Percentiles rank a stretch among this genome's conserved stretches.
phyloP scores from a whole-genome alignment of 23 tunicate genomes.

The Diplosoma virens region DNA sequence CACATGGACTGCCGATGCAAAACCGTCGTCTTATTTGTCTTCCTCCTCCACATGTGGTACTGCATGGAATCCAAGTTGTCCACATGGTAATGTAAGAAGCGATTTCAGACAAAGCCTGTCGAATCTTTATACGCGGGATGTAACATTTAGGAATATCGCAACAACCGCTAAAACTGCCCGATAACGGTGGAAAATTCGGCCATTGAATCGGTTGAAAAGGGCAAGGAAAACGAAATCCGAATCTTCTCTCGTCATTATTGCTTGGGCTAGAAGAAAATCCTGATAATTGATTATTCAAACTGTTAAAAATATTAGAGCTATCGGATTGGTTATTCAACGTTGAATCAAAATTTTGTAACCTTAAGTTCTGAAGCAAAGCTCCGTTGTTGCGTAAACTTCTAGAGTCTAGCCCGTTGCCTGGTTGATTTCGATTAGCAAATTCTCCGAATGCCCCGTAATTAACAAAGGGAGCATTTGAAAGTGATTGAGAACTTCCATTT shows the following conservation, averaged over 20 bases:
- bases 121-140: neutral
- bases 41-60: constrained; percentile 39
- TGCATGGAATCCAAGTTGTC: constrained; percentile 36
- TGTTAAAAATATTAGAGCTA: too few species aligned
- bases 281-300: too few species aligned
- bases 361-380: too few species aligned
- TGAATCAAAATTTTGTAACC: too few species aligned
- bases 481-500: neutral
- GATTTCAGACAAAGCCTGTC: constrained; percentile 1
- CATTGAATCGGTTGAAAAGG: constrained; percentile 12
- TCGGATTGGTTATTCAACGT: too few species aligned
- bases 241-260: too few species aligned
- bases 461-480: neutral
- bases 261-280: too few species aligned
- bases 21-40: neutral
- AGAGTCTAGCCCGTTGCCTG: neutral
- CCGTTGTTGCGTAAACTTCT: too few species aligned
- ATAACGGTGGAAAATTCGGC: constrained; percentile 31
- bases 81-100: constrained; percentile 28
- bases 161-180: constrained; percentile 40
- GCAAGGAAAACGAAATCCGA: neutral
- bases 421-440: neutral
- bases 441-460: constrained; percentile 13
- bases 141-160: constrained; percentile 28
- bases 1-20: constrained; percentile 28